These are phyloP conservation scores for Pao palembangensis DNA, from an alignment of 2,113 vertebrate genomes.

Conservation along the genomic window DNA sequence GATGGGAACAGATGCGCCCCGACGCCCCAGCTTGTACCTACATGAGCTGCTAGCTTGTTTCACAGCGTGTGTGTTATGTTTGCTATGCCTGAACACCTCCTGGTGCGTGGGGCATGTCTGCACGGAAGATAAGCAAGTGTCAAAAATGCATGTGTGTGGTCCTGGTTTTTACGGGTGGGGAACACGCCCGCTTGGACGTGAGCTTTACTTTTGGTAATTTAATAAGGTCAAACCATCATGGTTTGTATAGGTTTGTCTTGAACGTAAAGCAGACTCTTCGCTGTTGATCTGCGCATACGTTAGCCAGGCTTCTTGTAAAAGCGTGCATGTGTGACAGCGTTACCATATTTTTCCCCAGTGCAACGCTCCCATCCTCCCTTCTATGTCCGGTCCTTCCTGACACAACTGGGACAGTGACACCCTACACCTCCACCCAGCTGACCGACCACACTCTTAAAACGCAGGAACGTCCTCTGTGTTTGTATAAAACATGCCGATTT, in stretches of 20 bases:
- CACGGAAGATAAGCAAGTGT: slow-evolving; percentile 56
- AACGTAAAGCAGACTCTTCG: slow-evolving; percentile 36
- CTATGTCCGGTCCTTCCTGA: slow-evolving; percentile 57
- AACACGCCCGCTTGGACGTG: slow-evolving; percentile 9
- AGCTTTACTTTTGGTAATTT: slow-evolving; percentile 41
- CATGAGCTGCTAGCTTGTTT: slow-evolving; percentile 39
- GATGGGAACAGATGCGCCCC: slow-evolving; percentile 18
- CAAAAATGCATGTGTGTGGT: slow-evolving; percentile 52
- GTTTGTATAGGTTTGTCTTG: slow-evolving; percentile 28
- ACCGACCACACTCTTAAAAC: slow-evolving; percentile 23
- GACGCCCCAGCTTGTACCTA: slow-evolving; percentile 31
- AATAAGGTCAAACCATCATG: slow-evolving; percentile 31
- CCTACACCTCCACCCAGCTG: slow-evolving; percentile 57
- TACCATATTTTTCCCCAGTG: slow-evolving; percentile 57
- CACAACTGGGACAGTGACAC: slow-evolving; percentile 71
- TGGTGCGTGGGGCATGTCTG: slow-evolving; percentile 37
- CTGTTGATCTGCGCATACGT: slow-evolving; percentile 12
- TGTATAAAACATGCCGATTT: background rate
- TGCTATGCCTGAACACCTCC: slow-evolving; percentile 39
- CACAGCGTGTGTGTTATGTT: slow-evolving; percentile 33
- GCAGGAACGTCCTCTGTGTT: slow-evolving; percentile 19
- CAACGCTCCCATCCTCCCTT: slow-evolving; percentile 27
- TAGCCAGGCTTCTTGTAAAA: slow-evolving; percentile 59
- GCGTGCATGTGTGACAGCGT: slow-evolving; percentile 34
- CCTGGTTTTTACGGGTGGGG: slow-evolving; percentile 41